Base-by-base conservation (phyloP, 1,140 invertebrate genomes). In the Hyphantria cunea region DNA sequence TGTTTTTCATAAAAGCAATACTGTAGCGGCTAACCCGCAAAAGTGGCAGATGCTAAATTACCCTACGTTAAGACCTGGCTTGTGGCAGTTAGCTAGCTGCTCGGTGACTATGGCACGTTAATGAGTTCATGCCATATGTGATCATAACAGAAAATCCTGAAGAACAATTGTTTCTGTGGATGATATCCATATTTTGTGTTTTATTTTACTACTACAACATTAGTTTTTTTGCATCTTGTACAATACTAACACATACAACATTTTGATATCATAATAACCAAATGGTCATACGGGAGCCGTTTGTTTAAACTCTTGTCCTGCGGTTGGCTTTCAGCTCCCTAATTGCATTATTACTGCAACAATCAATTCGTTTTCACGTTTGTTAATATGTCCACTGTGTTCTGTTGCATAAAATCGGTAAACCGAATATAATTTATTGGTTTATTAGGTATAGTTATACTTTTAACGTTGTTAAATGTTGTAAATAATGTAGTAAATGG, bases 1-100 rank as follows among this genome's bases (percentile, higher is more conserved):
- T 50, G 13, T 60, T 33, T 34, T 60, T 47, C 56, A 50, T 50
- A 60, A 60, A 60, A 60, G 47, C 47, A 33, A 50, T 58, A 58
- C 55, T n/a, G 37, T 34, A 31, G 37, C 47, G 47, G 47, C 41
- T 34, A 48, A 14, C 56, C 44, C 10, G 25, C 56, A 41, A 32
- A 42, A 50, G 45, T 49, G 58, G 64, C 70, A 73, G 63, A 70
- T 74, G 74, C 63, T 78, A 74, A 84, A 82, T 81, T 78, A 74
- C 70, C 75, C 74, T 77, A 69, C 64, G 74, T 71, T 82, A 78
- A 82, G 77, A 82, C 77, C 72, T 82, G 79, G 78, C 80, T 80
- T 76, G 70, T 65, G 61, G 68, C 66, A 73, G 70, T 73, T 69
- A 70, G 72, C 64, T 70, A 17, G 61, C 61, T 69, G 54, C 56